These are phyloP conservation scores for Noctilio leporinus DNA, from an alignment of 2,113 vertebrate genomes.

Conservation along the genomic window DNA sequence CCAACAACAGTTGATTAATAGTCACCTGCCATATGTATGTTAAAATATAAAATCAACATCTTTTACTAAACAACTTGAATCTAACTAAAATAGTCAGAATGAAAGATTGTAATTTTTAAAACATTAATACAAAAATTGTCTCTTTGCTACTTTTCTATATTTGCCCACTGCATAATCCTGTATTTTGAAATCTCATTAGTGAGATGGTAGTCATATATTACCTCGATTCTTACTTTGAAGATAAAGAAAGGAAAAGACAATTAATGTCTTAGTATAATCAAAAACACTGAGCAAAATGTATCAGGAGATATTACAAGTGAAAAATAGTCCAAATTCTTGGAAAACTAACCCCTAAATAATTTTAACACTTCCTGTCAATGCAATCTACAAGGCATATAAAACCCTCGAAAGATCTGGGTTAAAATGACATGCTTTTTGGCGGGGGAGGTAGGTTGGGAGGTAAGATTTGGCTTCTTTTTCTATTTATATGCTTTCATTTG, in stretches of 20 bases:
- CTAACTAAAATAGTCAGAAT: background rate
- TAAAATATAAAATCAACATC: constrained; percentile 24
- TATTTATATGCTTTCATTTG: background rate
- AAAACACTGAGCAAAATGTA: background rate
- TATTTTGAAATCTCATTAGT: background rate
- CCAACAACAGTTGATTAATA: background rate
- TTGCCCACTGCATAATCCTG: background rate
- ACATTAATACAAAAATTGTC: background rate
- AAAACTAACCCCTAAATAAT: constrained; percentile 8
- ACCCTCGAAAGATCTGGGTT: background rate
- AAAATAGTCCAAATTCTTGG: background rate
- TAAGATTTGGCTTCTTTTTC: background rate
- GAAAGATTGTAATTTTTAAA: background rate
- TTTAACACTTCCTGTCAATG: background rate
- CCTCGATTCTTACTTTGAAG: background rate
- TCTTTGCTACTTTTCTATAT: background rate
- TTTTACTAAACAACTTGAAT: background rate
- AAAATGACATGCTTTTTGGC: background rate
- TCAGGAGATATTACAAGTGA: background rate
- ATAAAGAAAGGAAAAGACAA: background rate
- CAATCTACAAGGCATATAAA: constrained; percentile 13
- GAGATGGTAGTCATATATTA: background rate
- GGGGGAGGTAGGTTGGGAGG: background rate
- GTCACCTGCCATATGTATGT: background rate
- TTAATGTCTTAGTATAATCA: background rate